phyloP scores from a whole-genome alignment of 1,140 invertebrate species.

The Zaprionus ghesquierei region DNA sequence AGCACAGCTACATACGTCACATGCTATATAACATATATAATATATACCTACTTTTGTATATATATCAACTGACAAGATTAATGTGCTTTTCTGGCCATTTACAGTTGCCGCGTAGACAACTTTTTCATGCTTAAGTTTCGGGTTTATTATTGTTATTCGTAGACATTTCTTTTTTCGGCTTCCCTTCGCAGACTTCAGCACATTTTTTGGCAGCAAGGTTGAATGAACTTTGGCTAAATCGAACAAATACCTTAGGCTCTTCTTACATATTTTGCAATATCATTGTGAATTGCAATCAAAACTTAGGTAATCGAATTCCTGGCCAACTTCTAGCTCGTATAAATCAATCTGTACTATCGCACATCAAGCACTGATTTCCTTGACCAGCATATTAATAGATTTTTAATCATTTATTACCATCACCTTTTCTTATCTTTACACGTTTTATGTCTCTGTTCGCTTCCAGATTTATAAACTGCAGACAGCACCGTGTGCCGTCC shows the following conservation, averaged over 20 bases:
- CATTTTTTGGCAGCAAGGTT: constrained; percentile 51
- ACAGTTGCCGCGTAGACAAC: constrained; percentile 52
- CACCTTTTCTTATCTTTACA: constrained; percentile 6
- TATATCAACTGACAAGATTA: constrained; percentile 9
- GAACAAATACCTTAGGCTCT: not conserved
- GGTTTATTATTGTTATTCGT: constrained; percentile 6
- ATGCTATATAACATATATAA: not conserved
- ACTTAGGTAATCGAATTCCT: not conserved
- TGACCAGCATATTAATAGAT: not conserved
- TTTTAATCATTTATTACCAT: not conserved
- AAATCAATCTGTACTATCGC: not conserved
- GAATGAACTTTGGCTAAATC: constrained; percentile 53
- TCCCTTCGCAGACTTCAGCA: constrained; percentile 38
- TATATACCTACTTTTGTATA: not conserved
- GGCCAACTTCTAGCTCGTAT: not conserved
- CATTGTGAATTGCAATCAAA: not conserved
- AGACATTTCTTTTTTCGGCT: constrained; percentile 40
- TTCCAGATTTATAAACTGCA: constrained; percentile 9
- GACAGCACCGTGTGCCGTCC: not conserved
- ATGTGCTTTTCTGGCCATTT: constrained; percentile 42
- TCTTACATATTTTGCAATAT: not conserved
- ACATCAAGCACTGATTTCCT: not conserved
- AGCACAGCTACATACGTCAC: not conserved
- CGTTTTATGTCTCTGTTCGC: not conserved
- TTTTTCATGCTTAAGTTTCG: constrained; percentile 27